These are phyloP conservation scores for Aphaenogaster ashmeadi DNA, from an alignment of 1,140 invertebrate species.

Conservation along the genomic window DNA sequence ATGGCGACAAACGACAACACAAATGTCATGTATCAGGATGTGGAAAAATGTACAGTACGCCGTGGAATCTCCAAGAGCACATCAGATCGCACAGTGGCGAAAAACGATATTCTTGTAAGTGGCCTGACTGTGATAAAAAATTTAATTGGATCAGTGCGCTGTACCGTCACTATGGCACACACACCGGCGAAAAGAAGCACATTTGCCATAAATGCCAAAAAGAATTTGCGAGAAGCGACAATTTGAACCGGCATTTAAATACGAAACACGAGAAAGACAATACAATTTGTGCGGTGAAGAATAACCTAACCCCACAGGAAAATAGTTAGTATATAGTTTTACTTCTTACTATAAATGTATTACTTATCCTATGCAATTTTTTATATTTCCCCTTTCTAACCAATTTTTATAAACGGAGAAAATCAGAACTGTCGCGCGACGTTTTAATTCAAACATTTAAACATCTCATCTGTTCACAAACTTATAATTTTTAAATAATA, in stretches of 20 bases:
- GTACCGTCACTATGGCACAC: slow-evolving; percentile 93
- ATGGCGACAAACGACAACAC: not conserved
- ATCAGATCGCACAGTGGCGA: slow-evolving; percentile 95
- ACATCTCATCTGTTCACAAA: no score
- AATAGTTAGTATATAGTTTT: no score
- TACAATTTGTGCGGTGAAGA: no score
- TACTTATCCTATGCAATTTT: no score
- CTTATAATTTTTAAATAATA: no score
- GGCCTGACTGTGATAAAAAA: slow-evolving; percentile 94
- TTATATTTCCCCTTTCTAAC: no score
- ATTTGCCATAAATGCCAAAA: slow-evolving; percentile 92
- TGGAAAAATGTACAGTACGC: slow-evolving; percentile 88
- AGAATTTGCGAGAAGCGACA: slow-evolving; percentile 94
- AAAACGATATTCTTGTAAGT: slow-evolving; percentile 92
- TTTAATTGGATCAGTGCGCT: slow-evolving; percentile 97
- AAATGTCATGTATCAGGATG: not conserved
- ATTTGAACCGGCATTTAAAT: slow-evolving; percentile 94
- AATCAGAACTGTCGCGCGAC: no score
- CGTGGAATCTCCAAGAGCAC: slow-evolving; percentile 96
- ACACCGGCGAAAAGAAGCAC: slow-evolving; percentile 95
- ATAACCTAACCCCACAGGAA: no score
- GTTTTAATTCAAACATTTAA: no score
- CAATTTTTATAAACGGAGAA: no score
- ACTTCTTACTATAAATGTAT: no score
- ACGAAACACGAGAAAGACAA: slow-evolving; percentile 90